Percentiles rank a stretch among this genome's conserved stretches.
Conservation (phyloP, 2,113 vertebrate genomes). For the Gavia stellata region DNA sequence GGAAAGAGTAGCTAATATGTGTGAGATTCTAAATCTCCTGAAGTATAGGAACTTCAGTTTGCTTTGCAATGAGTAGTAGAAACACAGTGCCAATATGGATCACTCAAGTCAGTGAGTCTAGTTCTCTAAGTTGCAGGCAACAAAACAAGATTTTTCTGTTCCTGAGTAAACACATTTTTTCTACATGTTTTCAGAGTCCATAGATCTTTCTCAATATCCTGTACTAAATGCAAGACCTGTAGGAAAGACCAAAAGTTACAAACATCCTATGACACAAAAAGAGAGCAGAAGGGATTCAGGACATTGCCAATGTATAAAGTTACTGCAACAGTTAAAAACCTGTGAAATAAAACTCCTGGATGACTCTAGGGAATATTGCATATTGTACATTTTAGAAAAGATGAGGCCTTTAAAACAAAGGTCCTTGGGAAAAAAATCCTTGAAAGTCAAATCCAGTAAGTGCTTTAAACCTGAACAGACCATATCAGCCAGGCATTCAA, state of each 20-base stretch:
- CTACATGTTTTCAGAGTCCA: not conserved
- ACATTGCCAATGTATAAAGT: not conserved
- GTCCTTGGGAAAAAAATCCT: not conserved
- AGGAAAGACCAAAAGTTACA: not conserved
- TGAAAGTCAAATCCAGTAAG: not conserved
- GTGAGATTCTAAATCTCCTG: not conserved
- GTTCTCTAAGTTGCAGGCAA: not conserved
- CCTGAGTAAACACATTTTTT: not conserved
- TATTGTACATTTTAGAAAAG: not conserved
- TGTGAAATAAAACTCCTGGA: not conserved
- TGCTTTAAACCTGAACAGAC: not conserved
- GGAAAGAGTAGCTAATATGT: not conserved
- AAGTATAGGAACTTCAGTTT: not conserved
- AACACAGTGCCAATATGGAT: not conserved
- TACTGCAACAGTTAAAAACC: not conserved
- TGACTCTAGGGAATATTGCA: not conserved
- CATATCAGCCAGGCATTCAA: not conserved
- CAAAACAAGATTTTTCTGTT: not conserved
- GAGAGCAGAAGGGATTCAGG: not conserved
- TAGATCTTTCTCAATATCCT: not conserved
- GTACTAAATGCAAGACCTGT: not conserved
- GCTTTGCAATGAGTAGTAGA: not conserved
- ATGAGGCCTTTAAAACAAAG: not conserved
- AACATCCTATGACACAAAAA: not conserved
- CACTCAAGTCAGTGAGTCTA: not conserved